Conservation (phyloP, 2,888 invertebrate genomes). For the Stenchaetothrips biformis region DNA sequence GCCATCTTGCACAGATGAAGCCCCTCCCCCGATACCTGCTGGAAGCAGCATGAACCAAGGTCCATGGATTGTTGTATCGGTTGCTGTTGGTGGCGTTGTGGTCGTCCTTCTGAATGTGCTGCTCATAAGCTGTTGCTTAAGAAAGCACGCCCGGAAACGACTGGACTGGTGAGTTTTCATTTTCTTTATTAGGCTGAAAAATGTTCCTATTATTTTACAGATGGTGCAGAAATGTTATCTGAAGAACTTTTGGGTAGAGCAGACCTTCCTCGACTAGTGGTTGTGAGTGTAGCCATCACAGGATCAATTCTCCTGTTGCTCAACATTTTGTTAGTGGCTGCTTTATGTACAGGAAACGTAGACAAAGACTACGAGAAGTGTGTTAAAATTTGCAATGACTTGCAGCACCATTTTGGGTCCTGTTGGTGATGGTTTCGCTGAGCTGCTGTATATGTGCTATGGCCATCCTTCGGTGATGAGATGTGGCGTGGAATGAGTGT, state of each 20-base stretch:
- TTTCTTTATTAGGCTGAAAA: constrained; percentile 33
- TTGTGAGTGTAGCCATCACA: constrained; percentile 84
- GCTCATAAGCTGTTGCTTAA: constrained; percentile 83
- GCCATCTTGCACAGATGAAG: constrained; percentile 46
- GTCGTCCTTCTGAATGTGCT: constrained; percentile 82
- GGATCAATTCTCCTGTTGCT: constrained; percentile 82
- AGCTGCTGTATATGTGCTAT: constrained; percentile 10
- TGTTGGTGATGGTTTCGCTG: constrained; percentile 8
- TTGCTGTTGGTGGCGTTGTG: constrained; percentile 78
- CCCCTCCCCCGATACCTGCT: constrained; percentile 52
- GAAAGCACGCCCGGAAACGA: constrained; percentile 73
- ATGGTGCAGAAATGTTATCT: constrained; percentile 54
- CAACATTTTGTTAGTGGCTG: constrained; percentile 79
- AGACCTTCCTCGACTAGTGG: constrained; percentile 81
- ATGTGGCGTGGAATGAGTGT: not conserved
- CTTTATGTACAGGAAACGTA: constrained; percentile 64
- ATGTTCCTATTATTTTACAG: constrained; percentile 44
- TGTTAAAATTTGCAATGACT: constrained; percentile 34
- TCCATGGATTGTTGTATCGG: constrained; percentile 73
- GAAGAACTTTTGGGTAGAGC: constrained; percentile 71
- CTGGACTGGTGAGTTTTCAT: constrained; percentile 62
- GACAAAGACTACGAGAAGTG: constrained; percentile 31
- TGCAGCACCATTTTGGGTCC: constrained; percentile 10
- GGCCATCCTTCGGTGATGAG: not conserved
- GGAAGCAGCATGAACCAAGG: constrained; percentile 36